Conservation (phyloP, 2,888 invertebrate species). For the Rotaria macrura region DNA sequence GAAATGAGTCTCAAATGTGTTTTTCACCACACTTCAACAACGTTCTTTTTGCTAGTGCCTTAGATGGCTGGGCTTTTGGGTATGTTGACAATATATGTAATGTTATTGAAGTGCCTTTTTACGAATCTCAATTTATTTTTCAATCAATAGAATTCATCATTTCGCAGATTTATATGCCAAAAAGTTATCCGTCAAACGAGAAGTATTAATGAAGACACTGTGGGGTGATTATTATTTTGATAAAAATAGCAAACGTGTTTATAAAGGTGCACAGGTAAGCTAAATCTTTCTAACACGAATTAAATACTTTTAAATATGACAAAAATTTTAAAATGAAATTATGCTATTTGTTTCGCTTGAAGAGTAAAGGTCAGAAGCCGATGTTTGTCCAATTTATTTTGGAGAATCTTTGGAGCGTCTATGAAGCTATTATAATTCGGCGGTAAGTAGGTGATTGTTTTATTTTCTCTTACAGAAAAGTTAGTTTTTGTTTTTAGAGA, state of each 20-base stretch:
- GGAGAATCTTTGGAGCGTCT: slow-evolving; percentile 79
- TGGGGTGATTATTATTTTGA: slow-evolving; percentile 91
- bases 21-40: slow-evolving; percentile 86
- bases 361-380: slow-evolving; percentile 73
- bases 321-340: no score
- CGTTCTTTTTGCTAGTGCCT: slow-evolving; percentile 86
- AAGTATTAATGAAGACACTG: slow-evolving; percentile 65
- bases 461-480: no score
- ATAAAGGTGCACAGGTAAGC: slow-evolving; percentile 69
- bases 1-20: slow-evolving; percentile 70
- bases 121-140: background rate
- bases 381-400: slow-evolving; percentile 80
- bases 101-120: background rate
- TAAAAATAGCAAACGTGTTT: slow-evolving; percentile 68
- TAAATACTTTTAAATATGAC: no score
- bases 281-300: no score
- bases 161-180: slow-evolving; percentile 69
- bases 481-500: slow-evolving; percentile 43
- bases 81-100: slow-evolving; percentile 41
- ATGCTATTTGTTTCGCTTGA: background rate
- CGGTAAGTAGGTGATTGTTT: no score
- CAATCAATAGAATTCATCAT: slow-evolving; percentile 43
- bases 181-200: slow-evolving; percentile 65
- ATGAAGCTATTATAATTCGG: slow-evolving; percentile 68
- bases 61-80: slow-evolving; percentile 82